Conservation (phyloP, 2,113 vertebrate species). For the Oryzias melastigma region DNA sequence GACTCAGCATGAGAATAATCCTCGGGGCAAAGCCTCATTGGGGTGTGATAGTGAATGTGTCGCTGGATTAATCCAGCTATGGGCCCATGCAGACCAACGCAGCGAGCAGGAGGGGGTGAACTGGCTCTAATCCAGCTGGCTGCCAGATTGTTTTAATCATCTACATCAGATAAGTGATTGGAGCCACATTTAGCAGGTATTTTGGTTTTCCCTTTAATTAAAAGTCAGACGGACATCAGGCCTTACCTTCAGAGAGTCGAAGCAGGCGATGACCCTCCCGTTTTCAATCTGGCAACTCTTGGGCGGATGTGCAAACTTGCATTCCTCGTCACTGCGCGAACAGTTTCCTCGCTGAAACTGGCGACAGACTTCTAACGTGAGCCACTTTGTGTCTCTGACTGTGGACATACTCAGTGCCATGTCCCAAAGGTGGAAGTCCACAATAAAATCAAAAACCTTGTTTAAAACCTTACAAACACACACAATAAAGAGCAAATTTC, state of each 20-base stretch:
- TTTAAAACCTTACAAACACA: slow-evolving; percentile 8
- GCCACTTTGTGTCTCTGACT: slow-evolving; percentile 94
- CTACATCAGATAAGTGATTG: slow-evolving; percentile 22
- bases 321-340: slow-evolving; percentile 95
- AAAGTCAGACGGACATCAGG: slow-evolving; percentile 18
- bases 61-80: slow-evolving; percentile 53
- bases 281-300: slow-evolving; percentile 98
- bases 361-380: slow-evolving; percentile 94
- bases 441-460: slow-evolving; percentile 28
- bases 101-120: slow-evolving; percentile 30
- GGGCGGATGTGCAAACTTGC: slow-evolving; percentile 97
- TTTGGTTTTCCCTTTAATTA: neutral
- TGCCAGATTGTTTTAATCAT: slow-evolving; percentile 17
- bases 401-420: slow-evolving; percentile 95
- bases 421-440: slow-evolving; percentile 53
- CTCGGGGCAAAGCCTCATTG: slow-evolving; percentile 41
- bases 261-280: slow-evolving; percentile 95
- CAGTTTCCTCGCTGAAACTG: slow-evolving; percentile 96
- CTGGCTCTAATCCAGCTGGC: slow-evolving; percentile 42
- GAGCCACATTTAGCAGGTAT: neutral
- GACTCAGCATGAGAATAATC: slow-evolving; percentile 57
- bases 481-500: slow-evolving; percentile 21
- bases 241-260: slow-evolving; percentile 97
- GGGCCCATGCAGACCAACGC: slow-evolving; percentile 36
- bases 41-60: slow-evolving; percentile 46